These are phyloP conservation scores for Intellagama lesueurii DNA, from an alignment of 2,797 vertebrate genomes.

Conservation along the genomic window DNA sequence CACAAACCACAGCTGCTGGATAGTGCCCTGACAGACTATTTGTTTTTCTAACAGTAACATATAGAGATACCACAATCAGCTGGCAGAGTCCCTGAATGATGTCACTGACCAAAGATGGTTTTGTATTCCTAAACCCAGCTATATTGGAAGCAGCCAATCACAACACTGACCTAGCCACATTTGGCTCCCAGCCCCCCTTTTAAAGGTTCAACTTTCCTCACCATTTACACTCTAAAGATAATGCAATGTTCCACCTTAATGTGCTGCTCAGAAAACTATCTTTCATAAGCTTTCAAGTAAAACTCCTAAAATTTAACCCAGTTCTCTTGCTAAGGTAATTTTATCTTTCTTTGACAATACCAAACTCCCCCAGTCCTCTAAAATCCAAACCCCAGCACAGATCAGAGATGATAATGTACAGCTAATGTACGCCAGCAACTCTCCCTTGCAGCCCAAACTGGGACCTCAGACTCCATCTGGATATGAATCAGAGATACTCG, in stretches of 20 bases:
- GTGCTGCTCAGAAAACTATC: slow-evolving; percentile 7
- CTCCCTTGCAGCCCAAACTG: neutral
- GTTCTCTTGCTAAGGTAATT: neutral
- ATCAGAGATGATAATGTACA: slow-evolving; percentile 38
- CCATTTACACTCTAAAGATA: slow-evolving; percentile 22
- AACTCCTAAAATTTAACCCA: neutral
- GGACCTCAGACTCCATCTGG: neutral
- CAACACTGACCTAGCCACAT: slow-evolving; percentile 42
- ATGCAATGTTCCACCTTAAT: neutral
- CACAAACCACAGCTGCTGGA: slow-evolving; percentile 76
- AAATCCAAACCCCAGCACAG: slow-evolving; percentile 28
- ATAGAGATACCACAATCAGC: slow-evolving; percentile 76
- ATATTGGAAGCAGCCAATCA: slow-evolving; percentile 49
- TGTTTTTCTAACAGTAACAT: slow-evolving; percentile 70
- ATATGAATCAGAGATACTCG: neutral
- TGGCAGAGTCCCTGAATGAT: slow-evolving; percentile 75
- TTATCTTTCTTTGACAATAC: slow-evolving; percentile 9
- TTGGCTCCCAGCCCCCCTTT: neutral
- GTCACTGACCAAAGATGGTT: slow-evolving; percentile 75
- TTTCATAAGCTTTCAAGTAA: slow-evolving; percentile 9
- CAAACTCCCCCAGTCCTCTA: slow-evolving; percentile 17
- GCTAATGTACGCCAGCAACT: neutral
- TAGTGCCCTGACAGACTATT: slow-evolving; percentile 67
- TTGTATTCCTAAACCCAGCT: slow-evolving; percentile 58
- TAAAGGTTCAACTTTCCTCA: neutral